phyloP scores from a whole-genome alignment of 2,113 vertebrate genomes.

The Mastomys coucha region DNA sequence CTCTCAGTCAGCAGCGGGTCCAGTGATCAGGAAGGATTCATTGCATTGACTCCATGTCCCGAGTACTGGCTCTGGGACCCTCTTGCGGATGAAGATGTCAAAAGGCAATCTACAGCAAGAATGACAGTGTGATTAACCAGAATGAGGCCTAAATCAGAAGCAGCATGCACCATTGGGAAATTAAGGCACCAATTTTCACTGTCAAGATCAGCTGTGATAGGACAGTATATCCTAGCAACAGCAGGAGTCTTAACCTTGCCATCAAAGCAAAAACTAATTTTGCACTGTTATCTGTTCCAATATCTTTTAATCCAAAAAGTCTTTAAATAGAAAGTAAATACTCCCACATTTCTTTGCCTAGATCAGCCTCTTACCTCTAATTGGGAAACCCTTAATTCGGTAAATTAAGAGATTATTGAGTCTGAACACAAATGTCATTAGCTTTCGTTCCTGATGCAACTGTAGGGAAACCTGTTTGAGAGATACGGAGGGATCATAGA shows the following conservation, averaged over 20 bases:
- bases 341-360: conserved; percentile 78
- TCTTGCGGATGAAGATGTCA: conserved; percentile 90
- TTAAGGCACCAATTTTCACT: conserved; percentile 90
- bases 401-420: conserved; percentile 80
- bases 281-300: conserved; percentile 85
- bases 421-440: conserved; percentile 81
- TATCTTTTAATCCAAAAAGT: conserved; percentile 88
- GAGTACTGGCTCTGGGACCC: conserved; percentile 78
- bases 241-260: conserved; percentile 84
- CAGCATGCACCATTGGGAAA: conserved; percentile 89
- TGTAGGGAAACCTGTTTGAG: background rate
- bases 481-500: background rate
- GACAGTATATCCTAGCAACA: conserved; percentile 88
- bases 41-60: conserved; percentile 77
- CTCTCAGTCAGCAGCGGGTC: background rate
- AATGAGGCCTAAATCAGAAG: conserved; percentile 89
- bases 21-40: conserved; percentile 46
- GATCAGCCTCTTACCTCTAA: conserved; percentile 80
- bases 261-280: conserved; percentile 86
- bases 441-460: conserved; percentile 61
- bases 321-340: conserved; percentile 87
- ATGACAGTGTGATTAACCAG: conserved; percentile 92
- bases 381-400: conserved; percentile 85
- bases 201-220: conserved; percentile 88
- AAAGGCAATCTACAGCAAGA: conserved; percentile 88